Conservation (phyloP, 2,113 vertebrate species). For the crab-eating macaque (Macaca fascicularis) region T2T-MFA8v1.1 NC_088375.1:163605501-163606000, state of each 20-base stretch:
- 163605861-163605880: neutral
- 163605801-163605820: neutral
- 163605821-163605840: neutral
- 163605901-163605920: neutral
- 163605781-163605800: constrained; percentile 6
- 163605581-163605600: too few relatives aligned
- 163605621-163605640: too few relatives aligned
- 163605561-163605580: too few relatives aligned
- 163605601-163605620: too few relatives aligned
- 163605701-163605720: neutral
- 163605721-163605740: neutral
- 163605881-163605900: neutral
- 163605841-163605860: neutral
- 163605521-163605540: too few relatives aligned
- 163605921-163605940: neutral
- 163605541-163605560: too few relatives aligned
- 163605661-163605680: neutral
- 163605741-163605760: neutral
- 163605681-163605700: neutral
- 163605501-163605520: too few relatives aligned
- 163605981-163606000: neutral
- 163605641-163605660: neutral
- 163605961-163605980: neutral
- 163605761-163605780: neutral
- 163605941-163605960: constrained; percentile 1